Base-by-base conservation (phyloP, 2,797 vertebrate species). In the Octomys mimax region DNA sequence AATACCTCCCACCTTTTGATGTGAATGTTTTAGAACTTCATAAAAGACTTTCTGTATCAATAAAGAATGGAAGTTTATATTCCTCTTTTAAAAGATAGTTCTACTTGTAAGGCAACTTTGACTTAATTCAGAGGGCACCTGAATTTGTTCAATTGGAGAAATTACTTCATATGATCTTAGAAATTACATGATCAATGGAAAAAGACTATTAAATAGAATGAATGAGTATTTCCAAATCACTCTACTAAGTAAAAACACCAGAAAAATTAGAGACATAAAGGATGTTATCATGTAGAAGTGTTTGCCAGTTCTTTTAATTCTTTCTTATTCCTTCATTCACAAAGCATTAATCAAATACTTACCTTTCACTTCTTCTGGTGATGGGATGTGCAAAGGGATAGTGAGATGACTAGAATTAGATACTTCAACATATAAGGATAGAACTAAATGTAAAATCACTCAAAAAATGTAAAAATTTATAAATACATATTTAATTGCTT, bases 1-100 rank as follows among this genome's bases (percentile, higher is more conserved):
- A 95, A 36, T 59, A 85, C 70, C 75, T 96, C 87, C 90, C n/a
- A 5, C 87, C 73, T 97, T 71, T 96, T 78, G 10, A 49, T 81
- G 13, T 39, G 66, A 86, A 26, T 77, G 66, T 93, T 87, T 66
- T 31, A 61, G 46, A 91, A 52, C 70, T 94, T 78, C 70, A 77
- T 91, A 66, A 89, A 64, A 77, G 57, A 89, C 16, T 36, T 59
- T 46, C 83, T 52, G 2, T 12, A 26, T 73, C 71, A 64, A 49
- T 89, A 70, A 87, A 91, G 71, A 21, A 9, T 33, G 19, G 9
- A 66, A 71, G 0, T 52, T 96, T 62, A 31, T 91, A 46, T 66
- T 83, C 49, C 26, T 93, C 75, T 94, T 93, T 91, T 59, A 78
- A 89, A 93, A 88, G 13, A 79, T 24, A 19, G 26, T 18, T 78